phyloP scores from a whole-genome alignment of 2,888 invertebrate genomes.

The Glyphotaelius pellucidus region DNA sequence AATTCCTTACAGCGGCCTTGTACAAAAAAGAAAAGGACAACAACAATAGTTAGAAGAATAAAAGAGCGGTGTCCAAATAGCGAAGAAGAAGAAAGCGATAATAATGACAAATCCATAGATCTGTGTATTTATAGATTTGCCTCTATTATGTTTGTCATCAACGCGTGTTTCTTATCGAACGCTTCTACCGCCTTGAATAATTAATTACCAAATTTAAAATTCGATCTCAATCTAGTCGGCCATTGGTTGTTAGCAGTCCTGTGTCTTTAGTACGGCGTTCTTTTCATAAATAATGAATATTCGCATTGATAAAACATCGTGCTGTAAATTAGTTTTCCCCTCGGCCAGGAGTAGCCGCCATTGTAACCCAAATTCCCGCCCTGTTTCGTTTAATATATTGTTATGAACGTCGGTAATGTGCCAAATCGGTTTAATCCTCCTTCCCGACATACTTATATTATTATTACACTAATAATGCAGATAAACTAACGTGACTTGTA shows the following conservation, averaged over 20 bases:
- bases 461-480: background rate
- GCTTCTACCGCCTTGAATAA: background rate
- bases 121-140: background rate
- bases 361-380: slow-evolving; percentile 19
- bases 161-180: background rate
- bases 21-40: too few relatives aligned
- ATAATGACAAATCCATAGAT: background rate
- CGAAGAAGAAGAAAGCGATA: background rate
- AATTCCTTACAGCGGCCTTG: too few relatives aligned
- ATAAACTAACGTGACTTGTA: too few relatives aligned
- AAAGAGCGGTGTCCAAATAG: background rate
- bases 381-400: background rate
- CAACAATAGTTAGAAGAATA: too few relatives aligned
- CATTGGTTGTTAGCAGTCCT: background rate
- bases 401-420: slow-evolving; percentile 18
- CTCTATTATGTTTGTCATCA: background rate
- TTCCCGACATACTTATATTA: too few relatives aligned
- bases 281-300: background rate
- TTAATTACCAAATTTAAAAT: background rate
- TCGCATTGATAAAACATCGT: background rate
- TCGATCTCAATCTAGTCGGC: background rate
- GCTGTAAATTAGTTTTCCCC: background rate
- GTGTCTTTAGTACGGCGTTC: background rate
- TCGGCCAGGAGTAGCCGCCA: background rate
- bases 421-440: slow-evolving; percentile 27